Conservation (phyloP, 2,797 vertebrate species). For the Lacerta agilis region DNA sequence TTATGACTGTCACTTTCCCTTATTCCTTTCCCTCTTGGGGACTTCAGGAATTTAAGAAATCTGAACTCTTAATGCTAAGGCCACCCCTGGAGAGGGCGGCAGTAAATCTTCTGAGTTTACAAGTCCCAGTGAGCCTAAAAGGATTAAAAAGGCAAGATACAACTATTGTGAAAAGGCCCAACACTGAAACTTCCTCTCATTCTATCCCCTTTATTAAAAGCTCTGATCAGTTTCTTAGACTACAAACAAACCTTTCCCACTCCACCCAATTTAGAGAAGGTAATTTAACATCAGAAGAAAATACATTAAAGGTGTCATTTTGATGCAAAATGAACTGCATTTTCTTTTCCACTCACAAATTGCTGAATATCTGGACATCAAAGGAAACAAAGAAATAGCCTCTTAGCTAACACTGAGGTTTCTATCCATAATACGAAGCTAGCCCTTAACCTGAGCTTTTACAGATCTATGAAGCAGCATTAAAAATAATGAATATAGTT, state of each 20-base stretch:
- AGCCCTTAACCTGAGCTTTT: conserved; percentile 39
- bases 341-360: conserved; percentile 54
- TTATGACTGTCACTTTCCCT: conserved; percentile 38
- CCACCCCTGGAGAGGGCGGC: conserved; percentile 49
- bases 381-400: conserved; percentile 61
- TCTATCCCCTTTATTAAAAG: conserved; percentile 57
- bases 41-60: conserved; percentile 72
- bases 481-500: conserved; percentile 32
- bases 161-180: conserved; percentile 33
- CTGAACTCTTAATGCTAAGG: conserved; percentile 62
- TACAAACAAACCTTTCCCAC: conserved; percentile 44
- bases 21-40: conserved; percentile 54
- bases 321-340: conserved; percentile 65
- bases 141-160: neutral
- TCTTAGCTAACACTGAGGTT: conserved; percentile 52
- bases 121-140: conserved; percentile 49
- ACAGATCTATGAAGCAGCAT: neutral
- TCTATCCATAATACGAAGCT: conserved; percentile 53
- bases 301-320: conserved; percentile 69
- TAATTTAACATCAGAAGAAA: conserved; percentile 70
- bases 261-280: conserved; percentile 44
- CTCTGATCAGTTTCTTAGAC: conserved; percentile 53
- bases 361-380: conserved; percentile 57
- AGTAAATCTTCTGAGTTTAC: conserved; percentile 64
- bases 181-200: conserved; percentile 22